Conservation (phyloP, 2,888 invertebrate genomes). For the Polymixis lichenea region DNA sequence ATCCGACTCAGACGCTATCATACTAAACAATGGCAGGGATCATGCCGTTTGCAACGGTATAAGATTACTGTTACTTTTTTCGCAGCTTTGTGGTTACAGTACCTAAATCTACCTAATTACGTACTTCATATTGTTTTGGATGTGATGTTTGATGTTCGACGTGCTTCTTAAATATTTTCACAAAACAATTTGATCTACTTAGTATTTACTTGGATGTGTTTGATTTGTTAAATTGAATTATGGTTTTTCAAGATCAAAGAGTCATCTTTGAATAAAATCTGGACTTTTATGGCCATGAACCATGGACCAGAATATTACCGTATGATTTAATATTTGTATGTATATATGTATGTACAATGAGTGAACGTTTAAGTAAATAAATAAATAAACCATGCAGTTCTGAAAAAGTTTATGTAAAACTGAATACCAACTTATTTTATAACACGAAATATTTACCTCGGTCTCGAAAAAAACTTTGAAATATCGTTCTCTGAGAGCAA, state of each 20-base stretch:
- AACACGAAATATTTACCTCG: background rate
- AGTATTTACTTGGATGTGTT: background rate
- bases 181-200: background rate
- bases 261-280: background rate
- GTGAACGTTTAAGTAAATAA: no score
- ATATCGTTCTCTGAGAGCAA: background rate
- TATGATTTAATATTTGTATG: no score
- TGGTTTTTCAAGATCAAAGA: background rate
- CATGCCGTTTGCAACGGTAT: slow-evolving; percentile 94
- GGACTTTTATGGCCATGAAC: background rate
- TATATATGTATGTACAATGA: no score
- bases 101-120: no score
- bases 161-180: slow-evolving; percentile 7
- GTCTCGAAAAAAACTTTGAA: background rate
- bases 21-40: slow-evolving; percentile 93
- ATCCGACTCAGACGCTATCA: slow-evolving; percentile 91
- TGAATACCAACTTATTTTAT: background rate
- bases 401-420: background rate
- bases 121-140: slow-evolving; percentile 6
- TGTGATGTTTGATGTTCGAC: slow-evolving; percentile 1
- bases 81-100: background rate
- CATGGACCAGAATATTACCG: no score
- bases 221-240: background rate
- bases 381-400: background rate
- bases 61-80: slow-evolving; percentile 40